Conservation (phyloP, 2,113 vertebrate genomes). For the Notothenia rossii region DNA sequence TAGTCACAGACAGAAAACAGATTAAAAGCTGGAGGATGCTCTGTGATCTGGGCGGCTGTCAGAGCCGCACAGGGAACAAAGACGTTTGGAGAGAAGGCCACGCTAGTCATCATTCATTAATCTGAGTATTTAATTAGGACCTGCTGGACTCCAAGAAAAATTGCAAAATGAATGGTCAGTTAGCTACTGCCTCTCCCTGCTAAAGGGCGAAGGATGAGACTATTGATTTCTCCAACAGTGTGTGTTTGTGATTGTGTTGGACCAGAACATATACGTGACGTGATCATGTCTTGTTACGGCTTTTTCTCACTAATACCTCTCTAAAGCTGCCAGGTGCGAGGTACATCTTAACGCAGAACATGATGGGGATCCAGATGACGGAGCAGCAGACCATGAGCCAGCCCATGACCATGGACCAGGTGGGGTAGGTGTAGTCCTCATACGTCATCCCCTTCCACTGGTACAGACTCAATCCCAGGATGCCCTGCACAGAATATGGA, state of each 20-base stretch:
- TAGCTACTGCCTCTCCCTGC: slow-evolving; percentile 36
- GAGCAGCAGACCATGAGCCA: slow-evolving; percentile 98
- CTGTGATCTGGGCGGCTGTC: slow-evolving; percentile 35
- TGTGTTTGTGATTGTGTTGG: slow-evolving; percentile 36
- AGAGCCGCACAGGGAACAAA: slow-evolving; percentile 26
- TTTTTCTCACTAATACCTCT: slow-evolving; percentile 86
- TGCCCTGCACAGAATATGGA: slow-evolving; percentile 86
- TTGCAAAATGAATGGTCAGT: slow-evolving; percentile 59
- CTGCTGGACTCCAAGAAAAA: slow-evolving; percentile 38
- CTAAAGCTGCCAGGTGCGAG: slow-evolving; percentile 92
- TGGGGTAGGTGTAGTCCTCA: slow-evolving; percentile 94
- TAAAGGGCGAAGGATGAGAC: slow-evolving; percentile 56
- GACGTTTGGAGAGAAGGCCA: slow-evolving; percentile 37
- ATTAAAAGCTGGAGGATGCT: background rate
- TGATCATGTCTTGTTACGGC: slow-evolving; percentile 12
- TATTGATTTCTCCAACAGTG: slow-evolving; percentile 60
- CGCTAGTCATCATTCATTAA: slow-evolving; percentile 56
- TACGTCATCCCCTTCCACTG: slow-evolving; percentile 99
- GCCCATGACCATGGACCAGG: slow-evolving; percentile 97
- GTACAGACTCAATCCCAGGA: slow-evolving; percentile 95
- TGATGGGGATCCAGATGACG: slow-evolving; percentile 98
- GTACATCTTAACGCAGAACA: slow-evolving; percentile 98
- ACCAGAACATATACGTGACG: slow-evolving; percentile 14
- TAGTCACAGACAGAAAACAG: slow-evolving; percentile 1
- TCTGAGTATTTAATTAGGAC: slow-evolving; percentile 63